Evolutionary conservation across 2,888 invertebrate genomes (phyloP), one percentile per base, ranked within the genome.

Genomic region (Ligdia adustata): DNA sequence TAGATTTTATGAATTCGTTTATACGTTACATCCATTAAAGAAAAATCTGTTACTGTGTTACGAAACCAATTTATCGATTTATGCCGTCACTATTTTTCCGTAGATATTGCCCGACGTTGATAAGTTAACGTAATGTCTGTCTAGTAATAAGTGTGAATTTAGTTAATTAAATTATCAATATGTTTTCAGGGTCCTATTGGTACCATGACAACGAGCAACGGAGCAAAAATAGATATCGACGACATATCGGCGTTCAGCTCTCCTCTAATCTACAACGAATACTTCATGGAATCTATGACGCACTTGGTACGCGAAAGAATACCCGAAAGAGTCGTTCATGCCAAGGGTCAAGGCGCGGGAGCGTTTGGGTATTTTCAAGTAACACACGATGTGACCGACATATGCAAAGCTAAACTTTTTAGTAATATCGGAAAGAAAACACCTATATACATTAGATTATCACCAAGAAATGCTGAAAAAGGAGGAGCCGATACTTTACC

Each of bases 261-360:
- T 0, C 88, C 93, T 14, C 88, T 98, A 1, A 80, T 98, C 3
- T 95, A 96, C 75, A 98, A 98, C 79, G 92, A 93, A 56, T 92
- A 93, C 34, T 93, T 93, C 57, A 71, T 96, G 52, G 95, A 96
- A 62, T 94, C 95, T 65, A 78, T 95, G 51, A 91, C 94, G 0
- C 95, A 97, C 72, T 96, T 98, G 63, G 93, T 93, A 66, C 90
- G 97, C n/a, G 98, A 98, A 79, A 92, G 98, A 42, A 98, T 98
- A 61, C 97, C 98, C 0, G 98, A 98, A 77, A 92, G 98, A 52
- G 94, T 97, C 0, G 97, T 97, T 1, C 98, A 98, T 75, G 98
- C 98, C 0, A 98, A 98, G 82, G 98, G 98, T n/a, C n/a, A n/a
- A n/a, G n/a, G 98, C 48, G 96, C 95, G 20, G 97, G 95, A 7